phyloP scores from a whole-genome alignment of 2,113 vertebrate genomes.

The Clarias batrachus region DNA sequence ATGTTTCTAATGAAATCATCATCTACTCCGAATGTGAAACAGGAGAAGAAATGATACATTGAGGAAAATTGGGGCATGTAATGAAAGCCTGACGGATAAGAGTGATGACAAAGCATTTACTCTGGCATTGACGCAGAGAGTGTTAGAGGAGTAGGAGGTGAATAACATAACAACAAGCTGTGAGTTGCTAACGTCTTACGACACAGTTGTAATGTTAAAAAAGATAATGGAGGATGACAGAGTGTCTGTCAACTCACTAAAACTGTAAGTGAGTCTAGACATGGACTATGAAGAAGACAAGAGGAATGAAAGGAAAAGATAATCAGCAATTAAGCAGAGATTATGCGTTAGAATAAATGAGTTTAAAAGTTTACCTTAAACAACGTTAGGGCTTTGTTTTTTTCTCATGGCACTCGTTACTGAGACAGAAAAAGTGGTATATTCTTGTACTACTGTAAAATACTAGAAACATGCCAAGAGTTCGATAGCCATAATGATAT shows the following conservation, averaged over 20 bases:
- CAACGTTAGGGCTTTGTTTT: not conserved
- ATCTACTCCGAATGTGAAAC: constrained; percentile 1
- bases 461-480: not conserved
- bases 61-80: not conserved
- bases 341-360: not conserved
- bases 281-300: not conserved
- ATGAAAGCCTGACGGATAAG: not conserved
- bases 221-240: not conserved
- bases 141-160: constrained; percentile 9
- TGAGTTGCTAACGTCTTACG: not conserved
- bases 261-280: not conserved
- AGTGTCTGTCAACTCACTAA: not conserved
- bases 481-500: not conserved
- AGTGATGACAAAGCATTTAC: constrained; percentile 11
- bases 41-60: not conserved
- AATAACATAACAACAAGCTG: constrained; percentile 13
- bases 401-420: not conserved
- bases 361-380: not conserved
- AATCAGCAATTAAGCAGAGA: constrained; percentile 7
- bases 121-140: not conserved
- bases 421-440: not conserved
- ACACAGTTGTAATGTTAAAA: not conserved
- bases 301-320: not conserved
- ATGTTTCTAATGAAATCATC: not conserved
- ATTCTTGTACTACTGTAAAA: not conserved